These are phyloP conservation scores for Anthopleura sola DNA, from an alignment of 64 coral and sea anemone species.

Conservation along the genomic window DNA sequence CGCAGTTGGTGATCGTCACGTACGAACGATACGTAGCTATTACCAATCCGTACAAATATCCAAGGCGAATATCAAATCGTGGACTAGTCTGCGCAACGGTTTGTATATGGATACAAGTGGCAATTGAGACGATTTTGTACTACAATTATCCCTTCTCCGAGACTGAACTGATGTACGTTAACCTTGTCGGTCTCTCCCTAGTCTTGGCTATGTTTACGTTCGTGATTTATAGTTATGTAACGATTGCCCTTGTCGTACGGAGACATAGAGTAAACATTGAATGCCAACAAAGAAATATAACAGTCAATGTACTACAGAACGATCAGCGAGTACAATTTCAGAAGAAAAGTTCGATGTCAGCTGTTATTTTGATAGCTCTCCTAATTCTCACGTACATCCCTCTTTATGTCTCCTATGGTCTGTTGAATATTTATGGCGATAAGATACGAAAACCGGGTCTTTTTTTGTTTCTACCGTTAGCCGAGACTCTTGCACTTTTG, in stretches of 20 bases:
- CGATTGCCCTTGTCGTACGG: not conserved
- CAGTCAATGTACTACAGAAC: not conserved
- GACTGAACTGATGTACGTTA: not conserved
- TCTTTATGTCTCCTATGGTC: not conserved
- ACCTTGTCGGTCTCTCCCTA: not conserved
- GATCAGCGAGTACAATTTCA: not conserved
- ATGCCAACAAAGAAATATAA: not conserved
- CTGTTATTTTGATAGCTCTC: not conserved
- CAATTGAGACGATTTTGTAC: not conserved
- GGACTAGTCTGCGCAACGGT: not conserved
- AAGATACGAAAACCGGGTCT: not conserved
- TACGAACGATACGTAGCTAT: not conserved
- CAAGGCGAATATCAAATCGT: not conserved
- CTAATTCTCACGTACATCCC: not conserved
- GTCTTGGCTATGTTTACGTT: not conserved
- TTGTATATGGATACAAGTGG: not conserved
- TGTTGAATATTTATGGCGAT: not conserved
- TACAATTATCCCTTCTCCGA: not conserved
- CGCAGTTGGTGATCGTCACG: not conserved
- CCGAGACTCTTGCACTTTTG: not conserved
- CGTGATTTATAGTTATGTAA: not conserved
- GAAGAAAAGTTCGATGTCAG: not conserved
- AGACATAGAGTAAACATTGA: not conserved
- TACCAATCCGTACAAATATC: not conserved
- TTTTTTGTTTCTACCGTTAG: not conserved